Conservation (phyloP, 2,888 invertebrate species). For the Dilophus febrilis region DNA sequence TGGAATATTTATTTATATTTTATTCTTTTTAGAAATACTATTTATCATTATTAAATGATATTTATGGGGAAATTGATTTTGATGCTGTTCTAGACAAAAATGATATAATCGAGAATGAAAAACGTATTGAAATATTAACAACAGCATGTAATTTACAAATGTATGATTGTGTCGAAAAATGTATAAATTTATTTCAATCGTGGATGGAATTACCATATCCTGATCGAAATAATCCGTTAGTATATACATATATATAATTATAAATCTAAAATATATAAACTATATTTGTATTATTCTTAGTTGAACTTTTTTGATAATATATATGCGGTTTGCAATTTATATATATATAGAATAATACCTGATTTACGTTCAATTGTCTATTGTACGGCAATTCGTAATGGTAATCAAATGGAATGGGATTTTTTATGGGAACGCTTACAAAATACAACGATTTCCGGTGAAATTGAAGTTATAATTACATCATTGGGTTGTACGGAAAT, state of each 20-base stretch:
- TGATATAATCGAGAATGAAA: conserved; percentile 47
- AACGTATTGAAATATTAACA: conserved; percentile 44
- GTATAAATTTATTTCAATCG: conserved; percentile 51
- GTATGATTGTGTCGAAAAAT: conserved; percentile 53
- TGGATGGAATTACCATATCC: conserved; percentile 60
- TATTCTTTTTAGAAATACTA: conserved; percentile 43
- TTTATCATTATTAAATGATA: conserved; percentile 41
- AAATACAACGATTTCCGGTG: conserved; percentile 60
- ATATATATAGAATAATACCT: conserved; percentile 50
- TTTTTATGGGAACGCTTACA: conserved; percentile 70
- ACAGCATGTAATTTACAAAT: conserved; percentile 64
- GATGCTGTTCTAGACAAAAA: conserved; percentile 40
- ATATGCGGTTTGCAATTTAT: conserved; percentile 1
- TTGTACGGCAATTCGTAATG: conserved; percentile 69
- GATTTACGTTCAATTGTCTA: conserved; percentile 71
- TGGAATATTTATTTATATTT: too few relatives aligned
- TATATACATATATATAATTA: conserved; percentile 12
- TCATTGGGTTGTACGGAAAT: conserved; percentile 70
- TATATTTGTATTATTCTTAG: not conserved
- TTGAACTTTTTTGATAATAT: not conserved
- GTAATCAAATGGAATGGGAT: conserved; percentile 74
- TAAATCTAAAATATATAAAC: too few relatives aligned
- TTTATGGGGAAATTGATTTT: conserved; percentile 46
- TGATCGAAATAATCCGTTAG: conserved; percentile 57
- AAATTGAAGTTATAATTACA: conserved; percentile 57